Evolutionary conservation across 2,888 invertebrate species (phyloP), one percentile per base, ranked within the genome.

Genomic region (Ariolimax columbianus): DNA sequence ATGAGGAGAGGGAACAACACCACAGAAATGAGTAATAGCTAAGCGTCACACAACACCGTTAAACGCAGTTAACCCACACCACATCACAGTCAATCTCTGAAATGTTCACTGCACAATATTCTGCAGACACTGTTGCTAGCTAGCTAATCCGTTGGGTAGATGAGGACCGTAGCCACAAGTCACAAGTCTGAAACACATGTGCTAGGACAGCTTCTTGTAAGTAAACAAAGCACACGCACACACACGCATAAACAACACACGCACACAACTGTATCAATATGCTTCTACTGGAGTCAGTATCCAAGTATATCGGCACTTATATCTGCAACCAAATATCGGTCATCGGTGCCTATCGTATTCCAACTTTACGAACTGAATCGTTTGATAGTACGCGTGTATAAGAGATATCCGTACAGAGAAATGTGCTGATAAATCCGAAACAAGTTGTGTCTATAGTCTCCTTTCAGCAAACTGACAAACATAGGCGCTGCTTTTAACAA

Each of bases 381-480:
- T n/a, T n/a, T n/a, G n/a, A n/a, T n/a, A n/a, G n/a, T n/a, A n/a
- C n/a, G n/a, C n/a, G n/a, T 73, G 73, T 73, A 26, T 73, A 73
- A 73, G 40, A 40, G 17, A 73, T 6, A 73, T 73, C 73, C 73
- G 40, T 40, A 51, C 77, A 0, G 4, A n/a, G 26, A n/a, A 51
- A 33, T 55, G 47, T 77, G 77, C 77, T 77, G 77, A 77, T 77
- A 77, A 77, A 51, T 33, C 77, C 33, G 47, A 47, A 47, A 77
- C 30, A 26, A n/a, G n/a, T n/a, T 11, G 47, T 51, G 26, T 51
- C 51, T 51, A 30, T 33, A 30, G 51, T 77, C 51, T 51, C 75
- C 17, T 51, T 77, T 51, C 77, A 77, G 33, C 51, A 19, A 75
- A 77, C 51, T 51, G 33, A 77, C n/a, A 77, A 77, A 77, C 77